Base-by-base conservation (phyloP, 2,888 invertebrate genomes). In the Drosophila rubida region DNA sequence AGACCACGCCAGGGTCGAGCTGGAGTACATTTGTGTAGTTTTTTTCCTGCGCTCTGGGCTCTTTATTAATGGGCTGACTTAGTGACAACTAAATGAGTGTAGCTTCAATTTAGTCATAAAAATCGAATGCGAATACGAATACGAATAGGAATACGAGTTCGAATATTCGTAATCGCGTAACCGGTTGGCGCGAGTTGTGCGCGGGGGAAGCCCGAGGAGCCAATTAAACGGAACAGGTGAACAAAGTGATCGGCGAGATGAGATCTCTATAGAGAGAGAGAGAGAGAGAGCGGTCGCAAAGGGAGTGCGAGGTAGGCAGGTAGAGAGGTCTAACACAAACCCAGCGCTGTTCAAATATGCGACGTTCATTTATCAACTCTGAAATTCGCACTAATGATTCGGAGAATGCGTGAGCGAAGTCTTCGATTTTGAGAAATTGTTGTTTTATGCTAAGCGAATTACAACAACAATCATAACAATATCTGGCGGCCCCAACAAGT, bases 201-300 rank as follows among this genome's bases (percentile, higher is more conserved):
- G 14, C 14, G n/a, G 45, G 25, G 35, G 13, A 35, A 23, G 51
- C 59, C 30, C 30, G 55, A 49, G 16, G 42, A 13, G n/a, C 61
- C 76, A 87, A 82, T 82, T 80, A 82, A 84, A 87, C 75, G 64
- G 74, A 83, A 77, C 87, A 86, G 80, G 87, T 86, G 87, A 80
- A 86, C 80, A 65, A 69, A 69, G 67, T 72, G 75, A 67, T 76
- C 66, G 62, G 54, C 54, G 35, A 27, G 25, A 25, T 42, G 48
- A 14, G 32, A 8, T 32, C 32, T n/a, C 32, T n/a, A 32, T 32
- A 5, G 30, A 25, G 23, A n/a, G 23, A 14, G 23, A 41, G 22
- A 7, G 16, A 16, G 22, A 19, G 41, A 27, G 16, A 11, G 11
- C 9, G 35, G 2, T n/a, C n/a, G n/a, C n/a, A n/a, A n/a, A n/a